Conservation (phyloP, 2,797 vertebrate species). For the Alfaro cultratus region DNA sequence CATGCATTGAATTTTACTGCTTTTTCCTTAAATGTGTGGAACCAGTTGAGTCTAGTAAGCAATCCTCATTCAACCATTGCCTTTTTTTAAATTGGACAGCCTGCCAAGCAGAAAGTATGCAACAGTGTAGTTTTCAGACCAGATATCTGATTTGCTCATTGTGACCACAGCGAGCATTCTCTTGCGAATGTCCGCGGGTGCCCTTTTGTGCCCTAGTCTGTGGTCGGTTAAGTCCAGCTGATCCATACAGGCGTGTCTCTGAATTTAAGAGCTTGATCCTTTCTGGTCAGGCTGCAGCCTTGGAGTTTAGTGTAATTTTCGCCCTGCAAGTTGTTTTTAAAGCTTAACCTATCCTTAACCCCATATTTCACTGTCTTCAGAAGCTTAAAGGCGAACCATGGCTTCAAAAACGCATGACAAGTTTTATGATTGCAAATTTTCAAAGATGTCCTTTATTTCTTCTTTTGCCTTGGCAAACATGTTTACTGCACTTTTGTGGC, state of each 20-base stretch:
- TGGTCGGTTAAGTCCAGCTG: constrained; percentile 59
- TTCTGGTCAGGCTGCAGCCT: constrained; percentile 38
- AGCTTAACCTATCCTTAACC: constrained; percentile 63
- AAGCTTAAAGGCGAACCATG: constrained; percentile 47
- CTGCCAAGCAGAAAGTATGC: constrained; percentile 54
- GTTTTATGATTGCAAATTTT: constrained; percentile 60
- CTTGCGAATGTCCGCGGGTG: constrained; percentile 41
- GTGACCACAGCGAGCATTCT: constrained; percentile 35
- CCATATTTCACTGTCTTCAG: constrained; percentile 60
- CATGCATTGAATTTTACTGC: constrained; percentile 71
- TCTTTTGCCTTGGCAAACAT: constrained; percentile 59
- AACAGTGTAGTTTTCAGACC: constrained; percentile 51
- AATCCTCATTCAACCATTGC: constrained; percentile 53
- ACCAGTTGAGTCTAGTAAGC: constrained; percentile 51
- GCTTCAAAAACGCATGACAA: constrained; percentile 61
- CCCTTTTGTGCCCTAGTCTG: constrained; percentile 46
- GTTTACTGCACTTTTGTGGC: constrained; percentile 57
- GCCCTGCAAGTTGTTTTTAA: constrained; percentile 64
- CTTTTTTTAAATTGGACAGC: constrained; percentile 66
- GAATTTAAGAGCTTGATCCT: constrained; percentile 60
- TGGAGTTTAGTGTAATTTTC: constrained; percentile 67
- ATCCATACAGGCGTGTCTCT: constrained; percentile 57
- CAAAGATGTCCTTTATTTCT: constrained; percentile 25
- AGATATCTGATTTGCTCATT: constrained; percentile 38
- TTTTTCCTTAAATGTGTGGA: constrained; percentile 75